Evolutionary conservation across 2,888 invertebrate species (phyloP).

Genomic region (Bellardia pandia): DNA sequence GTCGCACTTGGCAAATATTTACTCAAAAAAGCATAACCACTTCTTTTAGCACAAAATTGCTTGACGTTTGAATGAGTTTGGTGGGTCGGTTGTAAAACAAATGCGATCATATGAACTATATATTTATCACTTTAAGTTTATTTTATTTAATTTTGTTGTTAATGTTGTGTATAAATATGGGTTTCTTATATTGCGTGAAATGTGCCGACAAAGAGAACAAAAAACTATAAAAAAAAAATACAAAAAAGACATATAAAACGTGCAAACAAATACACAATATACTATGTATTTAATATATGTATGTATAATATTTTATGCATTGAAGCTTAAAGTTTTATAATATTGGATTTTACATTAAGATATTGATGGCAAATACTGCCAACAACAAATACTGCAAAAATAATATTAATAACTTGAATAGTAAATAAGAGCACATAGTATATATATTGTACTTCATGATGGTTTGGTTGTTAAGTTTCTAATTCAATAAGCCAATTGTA

Average conservation of each 20-base stretch:
- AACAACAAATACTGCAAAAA: slow-evolving; percentile 4
- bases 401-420: slow-evolving; percentile 15
- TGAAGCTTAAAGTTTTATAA: slow-evolving; percentile 76
- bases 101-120: slow-evolving; percentile 27
- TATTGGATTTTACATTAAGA: slow-evolving; percentile 74
- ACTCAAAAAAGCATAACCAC: too few relatives aligned
- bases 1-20: too few relatives aligned
- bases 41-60: too few relatives aligned
- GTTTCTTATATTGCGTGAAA: slow-evolving; percentile 56
- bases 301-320: slow-evolving; percentile 51
- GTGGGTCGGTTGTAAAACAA: neutral
- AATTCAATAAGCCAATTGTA: slow-evolving; percentile 44
- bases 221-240: neutral
- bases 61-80: too few relatives aligned
- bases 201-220: slow-evolving; percentile 77
- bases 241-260: slow-evolving; percentile 62
- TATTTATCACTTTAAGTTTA: slow-evolving; percentile 55
- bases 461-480: neutral
- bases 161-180: slow-evolving; percentile 46
- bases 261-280: slow-evolving; percentile 73
- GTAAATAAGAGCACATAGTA: slow-evolving; percentile 25
- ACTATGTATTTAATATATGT: slow-evolving; percentile 65
- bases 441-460: neutral
- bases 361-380: slow-evolving; percentile 53
- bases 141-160: slow-evolving; percentile 46